Evolutionary conservation across 53 echinoderm and acorn worm genomes (phyloP).

Genomic region (Holothuria leucospilota): DNA sequence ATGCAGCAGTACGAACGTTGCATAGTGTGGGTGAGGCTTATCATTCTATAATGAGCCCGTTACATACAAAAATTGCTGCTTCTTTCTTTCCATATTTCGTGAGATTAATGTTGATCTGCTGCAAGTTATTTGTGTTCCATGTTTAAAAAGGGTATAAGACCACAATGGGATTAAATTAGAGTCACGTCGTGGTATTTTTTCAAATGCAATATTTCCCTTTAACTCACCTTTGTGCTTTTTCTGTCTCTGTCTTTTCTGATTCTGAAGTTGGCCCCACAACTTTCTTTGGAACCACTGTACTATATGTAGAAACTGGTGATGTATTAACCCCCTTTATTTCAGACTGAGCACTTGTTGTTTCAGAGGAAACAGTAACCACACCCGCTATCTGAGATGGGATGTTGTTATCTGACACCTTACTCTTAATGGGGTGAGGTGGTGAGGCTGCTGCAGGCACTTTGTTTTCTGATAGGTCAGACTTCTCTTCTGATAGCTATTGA

Average conservation of each 20-base stretch:
- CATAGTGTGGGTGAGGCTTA: no score
- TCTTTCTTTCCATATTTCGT: no score
- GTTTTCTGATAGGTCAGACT: slow-evolving; percentile 11
- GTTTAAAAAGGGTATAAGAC: no score
- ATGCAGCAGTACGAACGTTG: no score
- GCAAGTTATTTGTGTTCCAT: no score
- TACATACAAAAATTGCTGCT: no score
- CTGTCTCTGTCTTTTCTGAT: slow-evolving; percentile 8
- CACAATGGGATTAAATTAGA: no score
- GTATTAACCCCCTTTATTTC: slow-evolving; percentile 16
- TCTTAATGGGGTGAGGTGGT: background rate
- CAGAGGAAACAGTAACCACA: no score
- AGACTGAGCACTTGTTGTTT: background rate
- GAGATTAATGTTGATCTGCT: no score
- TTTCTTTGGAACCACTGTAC: slow-evolving; percentile 15
- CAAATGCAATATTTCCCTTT: no score
- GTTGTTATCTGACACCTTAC: background rate
- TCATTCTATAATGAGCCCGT: no score
- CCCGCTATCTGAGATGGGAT: background rate
- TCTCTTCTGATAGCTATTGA: slow-evolving; percentile 7
- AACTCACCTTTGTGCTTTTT: slow-evolving; percentile 14
- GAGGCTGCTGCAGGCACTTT: slow-evolving; percentile 39
- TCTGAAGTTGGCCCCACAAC: background rate
- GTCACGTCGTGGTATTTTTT: no score
- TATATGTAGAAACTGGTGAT: background rate